Percentiles rank a stretch among this genome's conserved stretches.
Conservation (phyloP, 2,888 invertebrate genomes). For the Vanessa cardui region DNA sequence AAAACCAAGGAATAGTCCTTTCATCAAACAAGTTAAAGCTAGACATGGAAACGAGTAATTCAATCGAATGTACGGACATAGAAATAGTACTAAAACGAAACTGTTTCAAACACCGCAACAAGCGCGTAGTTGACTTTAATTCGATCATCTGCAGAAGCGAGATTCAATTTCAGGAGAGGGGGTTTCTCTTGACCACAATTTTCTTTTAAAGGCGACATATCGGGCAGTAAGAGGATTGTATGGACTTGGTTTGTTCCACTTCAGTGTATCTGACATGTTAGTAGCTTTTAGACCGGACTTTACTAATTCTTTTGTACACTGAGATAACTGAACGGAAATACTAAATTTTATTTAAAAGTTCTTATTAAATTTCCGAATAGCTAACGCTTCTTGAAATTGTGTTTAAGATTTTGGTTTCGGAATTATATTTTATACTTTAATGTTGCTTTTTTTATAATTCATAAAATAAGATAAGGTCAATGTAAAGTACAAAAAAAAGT, state of each 20-base stretch:
- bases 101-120: constrained; percentile 3
- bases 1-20: too few species aligned
- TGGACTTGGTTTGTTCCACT: constrained; percentile 35
- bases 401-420: too few species aligned
- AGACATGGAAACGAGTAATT: too few species aligned
- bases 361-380: too few species aligned
- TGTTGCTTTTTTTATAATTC: too few species aligned
- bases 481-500: too few species aligned
- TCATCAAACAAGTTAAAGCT: too few species aligned
- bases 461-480: too few species aligned
- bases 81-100: background rate
- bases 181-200: constrained; percentile 26
- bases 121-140: constrained; percentile 19
- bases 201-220: constrained; percentile 29
- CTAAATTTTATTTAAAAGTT: background rate
- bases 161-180: constrained; percentile 16
- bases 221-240: constrained; percentile 33
- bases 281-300: constrained; percentile 26
- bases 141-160: constrained; percentile 21
- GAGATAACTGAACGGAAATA: background rate
- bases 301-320: constrained; percentile 26
- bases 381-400: too few species aligned
- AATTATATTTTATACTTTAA: too few species aligned
- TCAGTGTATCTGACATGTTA: constrained; percentile 39
- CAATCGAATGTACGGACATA: too few species aligned